Base-by-base conservation (phyloP, 2,797 vertebrate genomes). In the Discoglossus pictus region DNA sequence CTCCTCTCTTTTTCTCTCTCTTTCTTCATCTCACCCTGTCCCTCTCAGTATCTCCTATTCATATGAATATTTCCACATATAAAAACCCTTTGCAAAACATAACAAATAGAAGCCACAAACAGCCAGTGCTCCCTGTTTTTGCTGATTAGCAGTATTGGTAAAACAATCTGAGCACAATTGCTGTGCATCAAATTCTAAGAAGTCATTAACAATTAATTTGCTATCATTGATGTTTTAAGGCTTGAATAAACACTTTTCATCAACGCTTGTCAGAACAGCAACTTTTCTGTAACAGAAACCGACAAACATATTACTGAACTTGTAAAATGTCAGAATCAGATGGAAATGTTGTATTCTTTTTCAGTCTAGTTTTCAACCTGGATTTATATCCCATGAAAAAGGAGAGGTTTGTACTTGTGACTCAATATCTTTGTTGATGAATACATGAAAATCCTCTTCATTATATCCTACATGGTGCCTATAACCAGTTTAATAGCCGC, bases 191-290 rank as follows among this genome's bases (percentile, higher is more conserved):
- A 43, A 13, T 67, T 46, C 40, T 51, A 36, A 40, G 54, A 60
- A 47, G 18, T 47, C 64, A 59, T 67, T 67, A 67, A 59, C 44
- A 59, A 67, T 67, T 60, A 54, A 60, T 67, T 58, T 17, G 65
- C 24, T 16, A 24, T 13, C 23, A 34, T 47, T 40, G 53, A 58
- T 66, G 64, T 50, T 13, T 51, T 25, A 38, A 59, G 25, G 54
- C 44, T 67, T 43, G 36, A 47, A 23, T 59, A 54, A 67, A 67
- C 44, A 43, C 36, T 42, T 35, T 16, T 51, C 8, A 31, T 40
- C 36, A 46, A 34, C 11, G 36, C 54, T 58, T 31, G 35, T 66
- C 50, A 66, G 35, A 50, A 44, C 21, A 50, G 50, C 40, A 59
- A 42, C 43, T 48, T 6, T 12, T 52, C 61, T 18, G 3, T 34